A percentile compares a stretch with the other conserved stretches of the same genome.
Conservation (phyloP, 2,797 vertebrate genomes). For the Podarcis siculus region DNA sequence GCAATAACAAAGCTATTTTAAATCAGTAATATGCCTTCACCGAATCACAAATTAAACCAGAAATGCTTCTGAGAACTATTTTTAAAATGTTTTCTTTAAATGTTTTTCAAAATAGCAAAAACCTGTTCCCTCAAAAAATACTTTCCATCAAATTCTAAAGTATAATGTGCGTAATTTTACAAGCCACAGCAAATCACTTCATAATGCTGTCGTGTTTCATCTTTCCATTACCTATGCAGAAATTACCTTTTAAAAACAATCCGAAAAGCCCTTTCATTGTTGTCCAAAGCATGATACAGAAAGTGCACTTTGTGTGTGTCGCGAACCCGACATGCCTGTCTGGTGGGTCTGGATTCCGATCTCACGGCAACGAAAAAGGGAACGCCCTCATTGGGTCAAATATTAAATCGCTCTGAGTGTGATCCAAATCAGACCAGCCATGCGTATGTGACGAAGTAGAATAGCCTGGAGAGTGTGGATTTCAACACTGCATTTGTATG, state of each 20-base stretch:
- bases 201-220: neutral
- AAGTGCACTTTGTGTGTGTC: neutral
- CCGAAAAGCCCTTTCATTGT: neutral
- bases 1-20: slow-evolving; percentile 17
- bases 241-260: neutral
- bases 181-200: neutral
- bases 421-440: slow-evolving; percentile 15
- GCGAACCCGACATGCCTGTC: neutral
- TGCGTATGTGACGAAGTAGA: rapidly evolving
- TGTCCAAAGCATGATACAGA: slow-evolving; percentile 36
- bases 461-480: slow-evolving; percentile 11
- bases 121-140: neutral
- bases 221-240: neutral
- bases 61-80: neutral
- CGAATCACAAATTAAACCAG: neutral
- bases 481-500: slow-evolving; percentile 5
- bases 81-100: neutral
- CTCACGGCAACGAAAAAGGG: neutral
- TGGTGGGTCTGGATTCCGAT: neutral
- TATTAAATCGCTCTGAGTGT: slow-evolving; percentile 2
- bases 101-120: slow-evolving; percentile 6
- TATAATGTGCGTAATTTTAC: neutral
- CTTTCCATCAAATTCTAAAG: neutral
- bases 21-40: slow-evolving; percentile 18
- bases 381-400: neutral